Base-by-base conservation (phyloP, 2,113 vertebrate species). In the Caranx melampygus region DNA sequence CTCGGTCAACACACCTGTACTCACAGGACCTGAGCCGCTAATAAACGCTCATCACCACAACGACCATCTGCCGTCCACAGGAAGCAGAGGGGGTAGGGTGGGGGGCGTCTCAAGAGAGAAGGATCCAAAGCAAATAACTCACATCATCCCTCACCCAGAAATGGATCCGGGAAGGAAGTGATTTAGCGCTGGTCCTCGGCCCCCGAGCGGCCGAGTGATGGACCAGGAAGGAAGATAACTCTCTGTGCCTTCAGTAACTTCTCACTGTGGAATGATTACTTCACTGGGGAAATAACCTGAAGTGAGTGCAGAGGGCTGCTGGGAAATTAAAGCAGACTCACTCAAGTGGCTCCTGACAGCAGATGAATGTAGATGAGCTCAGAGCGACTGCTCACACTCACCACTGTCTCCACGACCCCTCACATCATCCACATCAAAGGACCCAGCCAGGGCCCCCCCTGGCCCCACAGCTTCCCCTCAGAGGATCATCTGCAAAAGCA, bases 161-260 rank as follows among this genome's bases (percentile, higher is more conserved):
- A 78, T 20, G 45, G 69, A 85, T 73, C 68, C 34, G 55, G 81
- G 80, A 85, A 85, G 87, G 81, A 84, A 87, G 76, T 61, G 73
- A 81, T 85, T 83, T 64, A 89, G 78, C 71, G 21, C 76, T 70
- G 31, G 34, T 77, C 26, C 20, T n/a, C 54, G 35, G n/a, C 67
- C 42, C 66, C 74, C 65, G 52, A 10, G 35, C 10, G 15, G 26
- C 13, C 33, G 35, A 54, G 33, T 4, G 35, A 16, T 45, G 37
- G 66, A 54, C 26, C 76, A 49, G 55, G 57, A 73, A 58, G 69
- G 57, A 54, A 66, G 45, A 80, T 62, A 31, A 44, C 55, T 69
- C 34, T 58, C n/a, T n/a, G 2, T 11, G 16, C 13, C 0, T 72
- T 58, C 60, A 66, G 68, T 13, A 52, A 69, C 35, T 33, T 44